Conservation (phyloP, 2,113 vertebrate genomes). For the Candoia aspera region DNA sequence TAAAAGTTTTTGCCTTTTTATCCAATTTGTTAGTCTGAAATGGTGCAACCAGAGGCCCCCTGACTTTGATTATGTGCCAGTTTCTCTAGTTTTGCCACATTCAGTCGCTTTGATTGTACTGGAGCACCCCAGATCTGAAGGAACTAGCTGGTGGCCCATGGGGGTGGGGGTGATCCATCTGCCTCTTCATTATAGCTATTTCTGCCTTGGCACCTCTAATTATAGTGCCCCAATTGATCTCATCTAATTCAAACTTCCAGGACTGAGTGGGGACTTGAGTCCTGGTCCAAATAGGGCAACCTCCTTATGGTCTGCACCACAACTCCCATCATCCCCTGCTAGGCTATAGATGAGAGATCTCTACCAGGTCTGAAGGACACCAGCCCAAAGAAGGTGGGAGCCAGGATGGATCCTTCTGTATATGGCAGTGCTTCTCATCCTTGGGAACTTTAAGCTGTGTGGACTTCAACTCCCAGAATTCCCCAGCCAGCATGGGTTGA, state of each 20-base stretch:
- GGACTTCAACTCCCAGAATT: too few species aligned
- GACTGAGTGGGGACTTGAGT: background rate
- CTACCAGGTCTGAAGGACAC: background rate
- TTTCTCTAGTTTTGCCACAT: background rate
- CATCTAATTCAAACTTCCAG: background rate
- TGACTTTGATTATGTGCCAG: background rate
- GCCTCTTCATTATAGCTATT: background rate
- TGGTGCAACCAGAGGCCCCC: too few species aligned
- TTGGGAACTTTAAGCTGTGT: too few species aligned
- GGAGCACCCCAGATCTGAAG: background rate
- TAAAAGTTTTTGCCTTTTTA: too few species aligned
- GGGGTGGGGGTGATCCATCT: too few species aligned
- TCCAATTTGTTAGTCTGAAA: too few species aligned
- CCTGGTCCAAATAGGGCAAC: background rate
- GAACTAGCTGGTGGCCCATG: background rate
- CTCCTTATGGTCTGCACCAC: background rate
- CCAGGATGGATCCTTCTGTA: background rate
- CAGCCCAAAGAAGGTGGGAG: background rate
- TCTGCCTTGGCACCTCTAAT: background rate
- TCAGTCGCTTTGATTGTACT: background rate
- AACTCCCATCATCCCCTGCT: background rate
- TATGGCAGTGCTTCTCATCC: too few species aligned
- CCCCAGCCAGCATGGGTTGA: too few species aligned
- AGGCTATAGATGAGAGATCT: background rate
- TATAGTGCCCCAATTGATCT: background rate